phyloP scores from a whole-genome alignment of 2,113 vertebrate species.

The Marcusenius ussheri region DNA sequence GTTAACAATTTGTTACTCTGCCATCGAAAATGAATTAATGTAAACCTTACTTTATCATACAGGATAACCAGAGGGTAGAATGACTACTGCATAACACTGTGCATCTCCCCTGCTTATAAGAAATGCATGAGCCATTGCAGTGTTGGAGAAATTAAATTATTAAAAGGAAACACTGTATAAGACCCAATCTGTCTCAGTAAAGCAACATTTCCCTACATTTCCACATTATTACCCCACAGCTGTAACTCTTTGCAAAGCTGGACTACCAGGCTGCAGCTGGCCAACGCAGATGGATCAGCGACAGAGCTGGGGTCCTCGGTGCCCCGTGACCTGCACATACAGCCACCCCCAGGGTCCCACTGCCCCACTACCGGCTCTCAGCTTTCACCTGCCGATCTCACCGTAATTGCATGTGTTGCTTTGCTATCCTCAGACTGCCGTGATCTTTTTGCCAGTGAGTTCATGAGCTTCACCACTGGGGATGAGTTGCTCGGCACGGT shows the following conservation, averaged over 20 bases:
- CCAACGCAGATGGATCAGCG: slow-evolving; percentile 28
- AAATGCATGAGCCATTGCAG: slow-evolving; percentile 59
- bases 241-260: slow-evolving; percentile 58
- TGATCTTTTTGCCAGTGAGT: slow-evolving; percentile 61
- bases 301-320: neutral
- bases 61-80: slow-evolving; percentile 16
- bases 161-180: slow-evolving; percentile 72
- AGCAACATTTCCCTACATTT: slow-evolving; percentile 59
- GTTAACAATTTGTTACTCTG: slow-evolving; percentile 18
- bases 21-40: slow-evolving; percentile 31
- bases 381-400: slow-evolving; percentile 21
- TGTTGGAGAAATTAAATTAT: slow-evolving; percentile 73
- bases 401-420: neutral
- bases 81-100: slow-evolving; percentile 41
- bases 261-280: slow-evolving; percentile 50
- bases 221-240: slow-evolving; percentile 59
- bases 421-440: slow-evolving; percentile 34
- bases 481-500: slow-evolving; percentile 66
- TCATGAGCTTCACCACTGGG: slow-evolving; percentile 60
- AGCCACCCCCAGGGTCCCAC: neutral
- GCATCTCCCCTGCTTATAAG: slow-evolving; percentile 53
- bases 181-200: slow-evolving; percentile 69
- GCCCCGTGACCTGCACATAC: neutral
- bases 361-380: neutral
- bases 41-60: slow-evolving; percentile 21